phyloP scores from a whole-genome alignment of 1,140 invertebrate genomes.

The Galleria mellonella region DNA sequence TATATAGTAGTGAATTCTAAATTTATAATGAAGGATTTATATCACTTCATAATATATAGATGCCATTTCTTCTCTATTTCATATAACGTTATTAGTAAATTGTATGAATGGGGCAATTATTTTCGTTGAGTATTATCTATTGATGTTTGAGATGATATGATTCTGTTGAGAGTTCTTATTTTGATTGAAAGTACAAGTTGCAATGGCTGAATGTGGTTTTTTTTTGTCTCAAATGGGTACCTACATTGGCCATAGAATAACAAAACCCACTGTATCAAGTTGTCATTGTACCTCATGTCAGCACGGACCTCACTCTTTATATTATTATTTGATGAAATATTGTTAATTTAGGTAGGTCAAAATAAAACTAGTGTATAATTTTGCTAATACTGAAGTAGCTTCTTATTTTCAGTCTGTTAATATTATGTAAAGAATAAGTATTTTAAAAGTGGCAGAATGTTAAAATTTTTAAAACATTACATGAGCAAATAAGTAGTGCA shows the following conservation, averaged over 20 bases:
- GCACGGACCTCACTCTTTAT: constrained; percentile 25
- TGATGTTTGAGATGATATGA: not conserved
- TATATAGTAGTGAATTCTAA: no score
- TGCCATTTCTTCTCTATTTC: no score
- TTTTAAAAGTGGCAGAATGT: no score
- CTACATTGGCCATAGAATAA: not conserved
- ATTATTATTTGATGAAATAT: constrained; percentile 10
- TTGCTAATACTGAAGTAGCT: no score
- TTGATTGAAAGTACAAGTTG: constrained; percentile 14
- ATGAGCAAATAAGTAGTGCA: no score
- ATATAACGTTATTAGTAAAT: no score
- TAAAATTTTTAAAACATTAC: no score
- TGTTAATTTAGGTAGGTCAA: not conserved
- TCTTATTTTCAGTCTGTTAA: no score
- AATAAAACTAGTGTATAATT: not conserved
- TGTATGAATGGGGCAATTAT: not conserved
- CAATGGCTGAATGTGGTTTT: not conserved
- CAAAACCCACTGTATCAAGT: constrained; percentile 1
- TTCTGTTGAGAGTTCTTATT: constrained; percentile 1
- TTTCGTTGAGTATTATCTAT: not conserved
- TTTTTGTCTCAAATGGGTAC: not conserved
- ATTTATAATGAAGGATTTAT: no score
- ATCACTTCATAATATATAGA: no score
- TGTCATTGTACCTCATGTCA: constrained; percentile 10
- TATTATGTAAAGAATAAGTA: no score